These are phyloP conservation scores for Octodonta nipae DNA, from an alignment of 2,888 invertebrate genomes.

Conservation along the genomic window DNA sequence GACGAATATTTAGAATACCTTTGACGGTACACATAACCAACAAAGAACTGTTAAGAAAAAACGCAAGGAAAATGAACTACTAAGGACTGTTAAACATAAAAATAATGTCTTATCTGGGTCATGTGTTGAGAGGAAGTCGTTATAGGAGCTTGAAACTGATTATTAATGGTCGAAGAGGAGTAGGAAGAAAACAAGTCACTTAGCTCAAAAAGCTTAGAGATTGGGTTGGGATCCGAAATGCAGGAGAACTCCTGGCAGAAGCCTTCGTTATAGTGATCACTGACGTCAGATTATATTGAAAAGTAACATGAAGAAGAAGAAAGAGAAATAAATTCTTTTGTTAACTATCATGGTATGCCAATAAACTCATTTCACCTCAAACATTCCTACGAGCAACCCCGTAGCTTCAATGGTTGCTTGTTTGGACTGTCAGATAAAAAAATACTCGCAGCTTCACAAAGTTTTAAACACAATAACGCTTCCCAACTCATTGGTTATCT, in stretches of 20 bases:
- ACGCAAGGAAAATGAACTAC: neutral
- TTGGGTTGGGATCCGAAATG: neutral
- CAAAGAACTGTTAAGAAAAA: neutral
- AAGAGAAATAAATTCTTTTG: no score
- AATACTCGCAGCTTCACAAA: no score
- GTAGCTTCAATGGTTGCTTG: no score
- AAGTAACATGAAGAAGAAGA: neutral
- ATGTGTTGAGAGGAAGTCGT: neutral
- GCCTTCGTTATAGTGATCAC: neutral
- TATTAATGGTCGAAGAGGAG: slow-evolving; percentile 1
- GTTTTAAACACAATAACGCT: no score
- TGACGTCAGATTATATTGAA: neutral
- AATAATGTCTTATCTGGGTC: neutral
- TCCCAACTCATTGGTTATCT: no score
- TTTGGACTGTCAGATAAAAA: no score
- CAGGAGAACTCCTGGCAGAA: slow-evolving; percentile 1
- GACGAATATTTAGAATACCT: slow-evolving; percentile 1
- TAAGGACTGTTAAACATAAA: slow-evolving; percentile 1
- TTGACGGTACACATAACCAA: neutral
- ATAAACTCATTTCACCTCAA: no score
- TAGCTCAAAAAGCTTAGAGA: neutral
- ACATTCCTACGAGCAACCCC: no score
- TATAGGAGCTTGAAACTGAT: neutral
- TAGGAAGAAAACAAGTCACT: neutral
- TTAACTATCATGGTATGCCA: no score